Evolutionary conservation across 2,113 vertebrate species (phyloP).

Genomic region (Semicossyphus pulcher): DNA sequence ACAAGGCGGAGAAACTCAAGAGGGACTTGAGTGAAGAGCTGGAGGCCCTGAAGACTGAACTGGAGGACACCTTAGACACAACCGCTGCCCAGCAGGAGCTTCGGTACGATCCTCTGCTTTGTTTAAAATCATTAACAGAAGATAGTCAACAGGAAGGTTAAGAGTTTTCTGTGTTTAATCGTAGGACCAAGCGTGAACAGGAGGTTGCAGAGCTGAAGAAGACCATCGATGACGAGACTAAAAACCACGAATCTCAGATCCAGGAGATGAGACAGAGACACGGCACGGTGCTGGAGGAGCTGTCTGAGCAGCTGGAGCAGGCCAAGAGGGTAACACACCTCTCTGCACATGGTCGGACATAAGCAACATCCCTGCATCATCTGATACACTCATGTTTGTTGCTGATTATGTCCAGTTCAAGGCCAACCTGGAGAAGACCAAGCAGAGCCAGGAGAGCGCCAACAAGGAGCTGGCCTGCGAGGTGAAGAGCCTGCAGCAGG

Average conservation of each 20-base stretch:
- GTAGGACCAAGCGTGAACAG: conserved; percentile 95
- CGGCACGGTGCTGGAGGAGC: conserved; percentile 89
- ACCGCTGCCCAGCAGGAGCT: conserved; percentile 98
- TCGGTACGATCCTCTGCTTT: conserved; percentile 83
- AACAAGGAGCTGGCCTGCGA: conserved; percentile 95
- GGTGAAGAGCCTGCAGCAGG: conserved; percentile 94
- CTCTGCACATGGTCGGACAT: neutral
- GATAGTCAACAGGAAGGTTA: neutral
- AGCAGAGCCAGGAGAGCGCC: conserved; percentile 93
- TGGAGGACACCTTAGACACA: conserved; percentile 97
- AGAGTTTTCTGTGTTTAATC: neutral
- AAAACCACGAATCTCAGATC: conserved; percentile 95
- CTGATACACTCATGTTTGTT: neutral
- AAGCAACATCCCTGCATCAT: neutral
- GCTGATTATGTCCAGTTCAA: conserved; percentile 87
- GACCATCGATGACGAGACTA: conserved; percentile 95
- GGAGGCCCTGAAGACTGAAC: conserved; percentile 96
- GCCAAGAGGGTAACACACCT: conserved; percentile 89
- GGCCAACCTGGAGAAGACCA: conserved; percentile 96
- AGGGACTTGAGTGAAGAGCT: conserved; percentile 96
- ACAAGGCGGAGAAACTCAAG: conserved; percentile 98
- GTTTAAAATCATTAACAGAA: neutral
- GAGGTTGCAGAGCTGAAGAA: conserved; percentile 98
- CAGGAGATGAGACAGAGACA: conserved; percentile 97
- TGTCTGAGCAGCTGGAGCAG: conserved; percentile 97